Percentiles rank a stretch among this genome's conserved stretches.
Conservation (phyloP, 2,113 vertebrate genomes). For the Poeciliopsis turrubarensis region DNA sequence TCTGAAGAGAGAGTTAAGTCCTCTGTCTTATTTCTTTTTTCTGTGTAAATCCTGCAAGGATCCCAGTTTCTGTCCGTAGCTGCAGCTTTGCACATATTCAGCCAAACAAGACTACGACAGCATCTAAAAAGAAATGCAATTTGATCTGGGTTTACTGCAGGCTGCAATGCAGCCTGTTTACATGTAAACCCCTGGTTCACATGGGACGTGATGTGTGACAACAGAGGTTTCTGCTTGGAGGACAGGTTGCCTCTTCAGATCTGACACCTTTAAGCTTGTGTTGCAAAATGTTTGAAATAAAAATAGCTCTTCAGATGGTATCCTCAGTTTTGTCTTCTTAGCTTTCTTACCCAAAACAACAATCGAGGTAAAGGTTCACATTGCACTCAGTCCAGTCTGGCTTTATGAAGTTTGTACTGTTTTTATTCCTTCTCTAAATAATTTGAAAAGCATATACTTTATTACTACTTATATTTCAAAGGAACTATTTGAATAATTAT, state of each 20-base stretch:
- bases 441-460: not conserved
- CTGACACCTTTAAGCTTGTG: slow-evolving; percentile 18
- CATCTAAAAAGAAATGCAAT: slow-evolving; percentile 28
- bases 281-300: slow-evolving; percentile 27
- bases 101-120: slow-evolving; percentile 8
- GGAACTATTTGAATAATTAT: not conserved
- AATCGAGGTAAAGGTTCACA: not conserved
- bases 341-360: slow-evolving; percentile 10
- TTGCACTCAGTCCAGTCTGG: no score
- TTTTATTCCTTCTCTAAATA: not conserved
- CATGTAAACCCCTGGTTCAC: slow-evolving; percentile 39
- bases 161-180: slow-evolving; percentile 23
- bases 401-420: not conserved
- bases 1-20: slow-evolving; percentile 37
- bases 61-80: slow-evolving; percentile 18
- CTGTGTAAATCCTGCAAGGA: slow-evolving; percentile 34
- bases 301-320: slow-evolving; percentile 17
- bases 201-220: slow-evolving; percentile 4
- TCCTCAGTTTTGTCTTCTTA: not conserved
- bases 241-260: not conserved
- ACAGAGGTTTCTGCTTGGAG: slow-evolving; percentile 15
- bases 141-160: slow-evolving; percentile 19
- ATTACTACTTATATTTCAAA: no score
- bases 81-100: slow-evolving; percentile 28
- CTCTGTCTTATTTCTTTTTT: slow-evolving; percentile 19